Evolutionary conservation across 2,888 invertebrate genomes (phyloP).

Genomic region (Aleiodes leptofemur): DNA sequence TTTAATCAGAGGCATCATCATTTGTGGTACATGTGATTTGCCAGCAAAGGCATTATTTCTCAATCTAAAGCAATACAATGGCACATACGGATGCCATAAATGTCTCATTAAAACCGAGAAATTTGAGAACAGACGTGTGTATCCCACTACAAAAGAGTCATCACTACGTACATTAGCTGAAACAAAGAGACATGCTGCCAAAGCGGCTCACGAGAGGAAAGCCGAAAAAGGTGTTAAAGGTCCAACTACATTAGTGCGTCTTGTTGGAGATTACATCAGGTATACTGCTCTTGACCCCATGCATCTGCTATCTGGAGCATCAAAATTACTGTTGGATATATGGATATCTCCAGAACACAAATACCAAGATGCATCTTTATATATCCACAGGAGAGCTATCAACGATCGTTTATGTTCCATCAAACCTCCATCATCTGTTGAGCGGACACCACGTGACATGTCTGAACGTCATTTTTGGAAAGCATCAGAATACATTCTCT

Average conservation of each 20-base stretch:
- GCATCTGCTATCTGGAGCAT: slow-evolving; percentile 52
- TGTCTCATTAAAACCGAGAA: slow-evolving; percentile 28
- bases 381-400: slow-evolving; percentile 31
- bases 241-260: slow-evolving; percentile 15
- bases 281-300: slow-evolving; percentile 49
- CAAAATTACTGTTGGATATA: slow-evolving; percentile 44
- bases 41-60: slow-evolving; percentile 44
- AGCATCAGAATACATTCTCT: slow-evolving; percentile 54
- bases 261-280: too few species aligned
- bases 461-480: slow-evolving; percentile 52
- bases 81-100: slow-evolving; percentile 35
- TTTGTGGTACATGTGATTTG: slow-evolving; percentile 41
- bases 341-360: slow-evolving; percentile 42
- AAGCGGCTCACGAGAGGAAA: background rate
- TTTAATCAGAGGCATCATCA: background rate
- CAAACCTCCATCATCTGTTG: slow-evolving; percentile 48
- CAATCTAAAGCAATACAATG: slow-evolving; percentile 41
- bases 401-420: slow-evolving; percentile 40
- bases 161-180: slow-evolving; percentile 13
- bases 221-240: slow-evolving; percentile 49
- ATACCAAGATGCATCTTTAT: slow-evolving; percentile 37
- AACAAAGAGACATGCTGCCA: background rate
- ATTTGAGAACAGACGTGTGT: background rate
- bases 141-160: background rate
- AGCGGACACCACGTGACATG: too few species aligned